Evolutionary conservation across 2,888 invertebrate genomes (phyloP).

Genomic region (Sisyra terminalis): DNA sequence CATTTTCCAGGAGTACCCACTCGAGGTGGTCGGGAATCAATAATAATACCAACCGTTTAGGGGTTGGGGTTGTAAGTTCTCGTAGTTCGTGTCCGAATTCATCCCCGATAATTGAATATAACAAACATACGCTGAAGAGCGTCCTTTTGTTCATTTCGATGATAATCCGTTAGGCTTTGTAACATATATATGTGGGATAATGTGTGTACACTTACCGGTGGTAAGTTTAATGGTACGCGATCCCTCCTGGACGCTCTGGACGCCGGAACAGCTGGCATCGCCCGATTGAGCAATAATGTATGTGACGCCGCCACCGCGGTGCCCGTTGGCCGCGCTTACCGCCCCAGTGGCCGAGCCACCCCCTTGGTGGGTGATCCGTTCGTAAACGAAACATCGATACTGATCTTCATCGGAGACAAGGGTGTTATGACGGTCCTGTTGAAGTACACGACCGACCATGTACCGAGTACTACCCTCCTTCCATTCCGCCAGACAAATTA

Average conservation of each 20-base stretch:
- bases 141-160: too few relatives aligned
- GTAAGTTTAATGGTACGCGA: slow-evolving; percentile 62
- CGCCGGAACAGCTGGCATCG: slow-evolving; percentile 64
- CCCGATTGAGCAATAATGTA: slow-evolving; percentile 61
- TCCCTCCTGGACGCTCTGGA: slow-evolving; percentile 59
- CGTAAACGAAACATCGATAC: slow-evolving; percentile 71
- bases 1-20: too few relatives aligned
- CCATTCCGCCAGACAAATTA: slow-evolving; percentile 70
- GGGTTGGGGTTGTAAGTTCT: too few relatives aligned
- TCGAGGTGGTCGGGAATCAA: too few relatives aligned
- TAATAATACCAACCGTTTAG: too few relatives aligned
- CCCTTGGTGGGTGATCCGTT: slow-evolving; percentile 27
- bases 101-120: too few relatives aligned
- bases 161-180: too few relatives aligned
- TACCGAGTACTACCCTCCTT: slow-evolving; percentile 68
- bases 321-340: slow-evolving; percentile 16
- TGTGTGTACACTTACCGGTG: slow-evolving; percentile 35
- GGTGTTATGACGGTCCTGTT: slow-evolving; percentile 36
- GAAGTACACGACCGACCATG: slow-evolving; percentile 55
- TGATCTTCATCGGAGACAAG: slow-evolving; percentile 53
- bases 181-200: too few relatives aligned
- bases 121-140: too few relatives aligned
- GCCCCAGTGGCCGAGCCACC: slow-evolving; percentile 24
- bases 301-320: slow-evolving; percentile 30
- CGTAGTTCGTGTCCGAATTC: too few relatives aligned